Conservation (phyloP, 2,113 vertebrate genomes). For the Oncorhynchus mykiss region DNA sequence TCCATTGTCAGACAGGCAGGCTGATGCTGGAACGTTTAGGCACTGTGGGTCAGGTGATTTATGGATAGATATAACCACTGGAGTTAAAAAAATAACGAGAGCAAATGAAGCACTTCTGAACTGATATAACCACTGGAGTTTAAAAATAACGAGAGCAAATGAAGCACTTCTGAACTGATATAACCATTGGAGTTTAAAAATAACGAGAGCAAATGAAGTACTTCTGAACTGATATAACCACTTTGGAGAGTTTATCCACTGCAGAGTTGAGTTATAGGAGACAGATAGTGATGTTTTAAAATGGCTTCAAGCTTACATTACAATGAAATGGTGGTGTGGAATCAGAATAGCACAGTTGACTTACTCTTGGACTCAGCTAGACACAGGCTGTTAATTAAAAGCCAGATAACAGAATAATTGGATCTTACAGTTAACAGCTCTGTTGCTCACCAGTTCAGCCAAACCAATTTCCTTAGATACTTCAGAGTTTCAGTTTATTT, state of each 20-base stretch:
- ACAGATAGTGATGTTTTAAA: constrained; percentile 36
- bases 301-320: constrained; percentile 29
- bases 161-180: constrained; percentile 15
- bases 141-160: constrained; percentile 62
- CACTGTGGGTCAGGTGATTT: constrained; percentile 56
- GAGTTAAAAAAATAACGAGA: constrained; percentile 68
- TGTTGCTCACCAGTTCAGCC: constrained; percentile 40
- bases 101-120: constrained; percentile 24
- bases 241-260: constrained; percentile 56
- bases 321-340: constrained; percentile 33
- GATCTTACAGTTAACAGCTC: constrained; percentile 48
- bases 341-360: constrained; percentile 30
- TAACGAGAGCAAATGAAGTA: constrained; percentile 53
- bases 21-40: constrained; percentile 45
- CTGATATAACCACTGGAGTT: too few species aligned
- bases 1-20: constrained; percentile 50
- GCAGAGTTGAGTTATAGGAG: constrained; percentile 49
- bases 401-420: constrained; percentile 56
- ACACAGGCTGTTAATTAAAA: constrained; percentile 53
- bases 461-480: constrained; percentile 46
- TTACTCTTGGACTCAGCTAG: constrained; percentile 19
- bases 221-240: constrained; percentile 41
- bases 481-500: neutral
- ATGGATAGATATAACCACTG: constrained; percentile 62
- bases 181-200: constrained; percentile 65